These are phyloP conservation scores for Dendrocopos noguchii DNA, from an alignment of 2,113 vertebrate species.

Conservation along the genomic window DNA sequence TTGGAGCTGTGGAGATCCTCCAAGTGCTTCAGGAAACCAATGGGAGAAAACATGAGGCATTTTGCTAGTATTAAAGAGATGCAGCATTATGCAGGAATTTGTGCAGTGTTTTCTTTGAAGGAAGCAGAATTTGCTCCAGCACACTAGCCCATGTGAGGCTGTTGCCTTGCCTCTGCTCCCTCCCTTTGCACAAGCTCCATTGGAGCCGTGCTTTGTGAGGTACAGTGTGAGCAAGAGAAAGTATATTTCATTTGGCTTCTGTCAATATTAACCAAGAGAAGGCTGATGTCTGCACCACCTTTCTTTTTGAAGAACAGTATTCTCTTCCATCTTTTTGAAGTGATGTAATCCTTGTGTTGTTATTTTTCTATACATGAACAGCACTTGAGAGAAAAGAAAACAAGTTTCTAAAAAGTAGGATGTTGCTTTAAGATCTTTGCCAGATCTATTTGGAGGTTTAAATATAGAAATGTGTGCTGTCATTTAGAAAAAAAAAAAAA, in stretches of 20 bases:
- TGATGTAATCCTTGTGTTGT: neutral
- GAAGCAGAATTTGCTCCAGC: neutral
- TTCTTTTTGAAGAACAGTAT: neutral
- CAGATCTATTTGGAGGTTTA: constrained; percentile 40
- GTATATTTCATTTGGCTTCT: neutral
- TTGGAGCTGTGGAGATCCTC: neutral
- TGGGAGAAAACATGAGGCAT: neutral
- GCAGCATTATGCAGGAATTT: neutral
- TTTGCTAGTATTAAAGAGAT: neutral
- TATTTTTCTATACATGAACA: neutral
- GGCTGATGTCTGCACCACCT: neutral
- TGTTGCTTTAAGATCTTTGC: constrained; percentile 37
- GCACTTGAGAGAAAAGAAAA: neutral
- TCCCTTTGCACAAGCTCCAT: fast-evolving
- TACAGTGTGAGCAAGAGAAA: neutral
- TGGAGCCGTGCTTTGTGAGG: neutral
- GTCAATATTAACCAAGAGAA: neutral
- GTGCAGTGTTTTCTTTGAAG: neutral
- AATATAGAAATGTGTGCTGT: constrained; percentile 56
- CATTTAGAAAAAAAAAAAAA: neutral
- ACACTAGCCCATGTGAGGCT: fast-evolving
- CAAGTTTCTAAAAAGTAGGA: constrained; percentile 11
- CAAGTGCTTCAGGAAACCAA: neutral
- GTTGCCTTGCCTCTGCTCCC: neutral
- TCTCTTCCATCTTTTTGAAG: neutral